Percentiles rank a stretch among this genome's conserved stretches.
These are phyloP conservation scores for Leiothrix lutea DNA, from an alignment of 2,113 vertebrate species.

Conservation along the genomic window DNA sequence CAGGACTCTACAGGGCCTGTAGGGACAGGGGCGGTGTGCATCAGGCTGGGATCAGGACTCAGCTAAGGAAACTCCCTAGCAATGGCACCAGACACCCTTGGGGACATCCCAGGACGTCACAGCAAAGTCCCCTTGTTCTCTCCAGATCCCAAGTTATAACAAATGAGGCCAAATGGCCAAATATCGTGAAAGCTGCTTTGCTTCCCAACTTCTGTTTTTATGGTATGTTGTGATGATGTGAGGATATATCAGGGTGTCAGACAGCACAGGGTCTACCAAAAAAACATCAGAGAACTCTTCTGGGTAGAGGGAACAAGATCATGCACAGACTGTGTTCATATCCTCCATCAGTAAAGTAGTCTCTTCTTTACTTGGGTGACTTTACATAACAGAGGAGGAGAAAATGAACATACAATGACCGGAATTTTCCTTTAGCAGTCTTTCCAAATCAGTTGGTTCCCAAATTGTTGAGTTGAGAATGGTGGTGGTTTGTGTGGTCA, in stretches of 20 bases:
- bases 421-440: neutral
- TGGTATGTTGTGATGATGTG: neutral
- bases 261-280: neutral
- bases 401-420: neutral
- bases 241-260: neutral
- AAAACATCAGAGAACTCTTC: neutral
- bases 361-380: neutral
- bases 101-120: neutral
- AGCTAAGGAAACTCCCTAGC: neutral
- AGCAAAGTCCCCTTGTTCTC: neutral
- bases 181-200: neutral
- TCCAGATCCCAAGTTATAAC: neutral
- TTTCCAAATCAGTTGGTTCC: neutral
- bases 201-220: neutral
- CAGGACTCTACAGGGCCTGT: neutral
- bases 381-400: neutral
- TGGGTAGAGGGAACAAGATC: neutral
- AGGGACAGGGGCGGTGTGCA: rapidly evolving
- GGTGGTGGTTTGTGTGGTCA: neutral
- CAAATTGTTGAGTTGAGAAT: neutral
- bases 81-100: neutral
- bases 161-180: neutral
- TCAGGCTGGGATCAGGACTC: neutral
- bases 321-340: neutral
- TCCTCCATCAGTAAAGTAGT: rapidly evolving